Evolutionary conservation across 2,888 invertebrate genomes (phyloP), one percentile per base, ranked within the genome.

Genomic region (Ellobium chinense): DNA sequence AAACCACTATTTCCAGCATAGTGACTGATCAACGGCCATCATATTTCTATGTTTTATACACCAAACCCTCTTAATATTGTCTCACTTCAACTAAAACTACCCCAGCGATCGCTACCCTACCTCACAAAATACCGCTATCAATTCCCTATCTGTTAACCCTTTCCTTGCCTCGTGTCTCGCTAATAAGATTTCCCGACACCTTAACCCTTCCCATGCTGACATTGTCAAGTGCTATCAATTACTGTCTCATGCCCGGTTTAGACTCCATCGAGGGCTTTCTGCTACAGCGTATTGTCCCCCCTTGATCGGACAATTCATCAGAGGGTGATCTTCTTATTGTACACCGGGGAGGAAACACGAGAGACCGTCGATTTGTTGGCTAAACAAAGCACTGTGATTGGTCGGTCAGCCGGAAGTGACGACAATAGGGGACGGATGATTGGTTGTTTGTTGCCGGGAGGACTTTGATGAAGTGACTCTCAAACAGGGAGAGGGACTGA

Each of bases 171-270:
- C 46, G 9, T 12, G 18, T 12, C 18, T 46, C 46, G 9, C 18
- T 46, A 46, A 68, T 68, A 24, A n/a, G 68, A 68, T 68, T 68
- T 9, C 39, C n/a, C 39, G 24, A 39, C 39, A 27, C 37, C 68
- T 39, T 39, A 7, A 39, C 36, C 27, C 27, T 46, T 27, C 39
- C 1, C 68, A 12, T 39, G 24, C 68, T 68, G 68, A 21, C 68
- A 27, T 37, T 12, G 68, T 68, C 68, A 68, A 68, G 68, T 68
- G 46, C 68, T 68, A 68, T 68, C 39, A 37, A 68, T 68, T 68
- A 46, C 37, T 3, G 39, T 68, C 68, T 68, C 39, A 39, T 2
- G 27, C 27, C 5, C 2, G 29, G 62, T 4, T 27, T 27, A 62
- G 14, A n/a, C 14, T 14, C 27, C 62, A 62, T 27, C 24, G 29